Percentiles rank a stretch among this genome's conserved stretches.
Conservation (phyloP, 2,113 vertebrate species). For the Cyphomyrus plagiostoma region DNA sequence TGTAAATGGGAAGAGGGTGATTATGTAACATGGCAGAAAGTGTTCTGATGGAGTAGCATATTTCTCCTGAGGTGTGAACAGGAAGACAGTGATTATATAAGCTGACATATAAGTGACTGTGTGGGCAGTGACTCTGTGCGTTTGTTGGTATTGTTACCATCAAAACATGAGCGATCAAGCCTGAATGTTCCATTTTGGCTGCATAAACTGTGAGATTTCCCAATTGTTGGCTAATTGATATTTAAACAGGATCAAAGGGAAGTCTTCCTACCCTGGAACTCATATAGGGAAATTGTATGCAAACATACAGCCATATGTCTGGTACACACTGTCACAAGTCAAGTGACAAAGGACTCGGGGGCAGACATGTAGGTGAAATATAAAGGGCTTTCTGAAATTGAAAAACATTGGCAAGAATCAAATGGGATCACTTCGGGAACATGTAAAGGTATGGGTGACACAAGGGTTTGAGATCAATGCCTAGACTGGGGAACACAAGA, state of each 20-base stretch:
- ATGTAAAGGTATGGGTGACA: neutral
- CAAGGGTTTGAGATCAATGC: neutral
- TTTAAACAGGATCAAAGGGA: neutral
- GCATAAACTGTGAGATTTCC: neutral
- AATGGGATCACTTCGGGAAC: neutral
- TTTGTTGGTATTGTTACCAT: neutral
- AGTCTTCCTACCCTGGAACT: neutral
- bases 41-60: neutral
- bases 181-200: neutral
- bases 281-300: neutral
- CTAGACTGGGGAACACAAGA: neutral
- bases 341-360: neutral
- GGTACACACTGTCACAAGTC: neutral
- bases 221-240: neutral
- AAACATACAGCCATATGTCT: neutral
- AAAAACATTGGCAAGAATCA: neutral
- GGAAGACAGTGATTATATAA: neutral
- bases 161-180: neutral
- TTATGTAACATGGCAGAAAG: neutral
- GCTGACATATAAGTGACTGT: neutral
- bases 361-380: neutral
- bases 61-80: conserved; percentile 3
- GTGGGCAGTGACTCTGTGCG: neutral
- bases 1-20: neutral
- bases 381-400: neutral